Evolutionary conservation across 2,888 invertebrate species (phyloP).

Genomic region (Macaria notata): DNA sequence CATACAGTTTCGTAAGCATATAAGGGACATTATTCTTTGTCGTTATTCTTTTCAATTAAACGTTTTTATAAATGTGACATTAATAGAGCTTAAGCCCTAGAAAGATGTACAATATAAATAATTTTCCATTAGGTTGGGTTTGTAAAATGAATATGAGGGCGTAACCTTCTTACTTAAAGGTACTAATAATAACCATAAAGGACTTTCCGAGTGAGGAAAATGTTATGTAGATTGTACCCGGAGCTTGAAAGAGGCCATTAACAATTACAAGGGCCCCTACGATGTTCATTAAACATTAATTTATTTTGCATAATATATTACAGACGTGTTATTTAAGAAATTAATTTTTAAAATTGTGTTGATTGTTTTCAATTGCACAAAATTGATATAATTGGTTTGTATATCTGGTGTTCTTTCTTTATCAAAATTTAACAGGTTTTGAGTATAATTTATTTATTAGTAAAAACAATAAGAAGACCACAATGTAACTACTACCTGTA

Average conservation of each 20-base stretch:
- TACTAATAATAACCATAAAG: slow-evolving; percentile 10
- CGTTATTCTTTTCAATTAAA: no score
- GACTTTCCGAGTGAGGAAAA: slow-evolving; percentile 6
- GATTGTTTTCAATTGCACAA: no score
- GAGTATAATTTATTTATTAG: neutral
- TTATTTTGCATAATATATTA: no score
- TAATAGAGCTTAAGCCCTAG: no score
- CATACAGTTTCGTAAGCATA: no score
- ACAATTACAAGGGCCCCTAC: neutral
- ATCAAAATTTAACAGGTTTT: neutral
- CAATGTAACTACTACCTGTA: no score
- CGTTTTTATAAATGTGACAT: no score
- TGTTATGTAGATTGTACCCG: slow-evolving; percentile 10
- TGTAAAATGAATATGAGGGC: slow-evolving; percentile 2
- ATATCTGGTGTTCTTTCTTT: no score
- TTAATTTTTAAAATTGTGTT: no score
- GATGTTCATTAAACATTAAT: slow-evolving; percentile 1
- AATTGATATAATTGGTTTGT: no score
- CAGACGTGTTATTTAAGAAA: no score
- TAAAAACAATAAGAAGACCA: neutral
- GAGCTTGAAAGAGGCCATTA: slow-evolving; percentile 1
- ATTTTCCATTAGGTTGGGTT: slow-evolving; percentile 7
- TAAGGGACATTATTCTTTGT: no score
- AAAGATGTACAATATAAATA: neutral
- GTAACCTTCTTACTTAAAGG: slow-evolving; percentile 7